Conservation (phyloP, 1,140 invertebrate species). For the Macrosteles quadrilineatus region DNA sequence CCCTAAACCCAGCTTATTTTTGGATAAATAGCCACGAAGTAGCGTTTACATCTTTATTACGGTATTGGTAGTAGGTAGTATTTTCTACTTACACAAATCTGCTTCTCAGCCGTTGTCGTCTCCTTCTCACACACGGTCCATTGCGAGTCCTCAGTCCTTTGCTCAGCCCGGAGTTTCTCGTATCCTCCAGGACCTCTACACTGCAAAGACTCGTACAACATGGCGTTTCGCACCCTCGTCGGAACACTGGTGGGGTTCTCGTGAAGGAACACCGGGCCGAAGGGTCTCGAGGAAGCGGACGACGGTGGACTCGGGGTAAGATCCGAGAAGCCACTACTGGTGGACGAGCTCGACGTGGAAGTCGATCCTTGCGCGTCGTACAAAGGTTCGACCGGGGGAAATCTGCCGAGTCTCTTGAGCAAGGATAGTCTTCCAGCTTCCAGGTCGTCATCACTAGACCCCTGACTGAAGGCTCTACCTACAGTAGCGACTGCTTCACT, state of each 20-base stretch:
- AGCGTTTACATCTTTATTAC: no score
- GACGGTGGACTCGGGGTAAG: constrained; percentile 26
- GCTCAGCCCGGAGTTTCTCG: constrained; percentile 22
- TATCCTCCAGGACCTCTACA: background rate
- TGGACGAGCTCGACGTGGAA: constrained; percentile 8
- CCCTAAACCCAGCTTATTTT: no score
- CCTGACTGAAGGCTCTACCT: constrained; percentile 26
- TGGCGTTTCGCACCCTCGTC: constrained; percentile 47
- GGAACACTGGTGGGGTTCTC: constrained; percentile 45
- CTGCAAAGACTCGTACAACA: constrained; percentile 48
- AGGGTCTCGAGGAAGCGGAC: constrained; percentile 11
- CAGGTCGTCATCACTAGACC: constrained; percentile 25
- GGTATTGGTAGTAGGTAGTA: no score
- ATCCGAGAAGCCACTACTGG: constrained; percentile 28
- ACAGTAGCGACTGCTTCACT: constrained; percentile 27
- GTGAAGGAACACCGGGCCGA: constrained; percentile 40
- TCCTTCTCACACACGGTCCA: constrained; percentile 27
- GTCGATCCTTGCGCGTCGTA: constrained; percentile 27
- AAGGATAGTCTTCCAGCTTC: constrained; percentile 29
- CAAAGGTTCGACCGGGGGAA: constrained; percentile 21
- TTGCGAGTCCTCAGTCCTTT: constrained; percentile 26
- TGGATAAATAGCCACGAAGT: no score
- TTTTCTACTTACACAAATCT: constrained; percentile 23
- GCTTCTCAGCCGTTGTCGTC: background rate
- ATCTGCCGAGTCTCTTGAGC: constrained; percentile 25